phyloP scores from a whole-genome alignment of 1,140 invertebrate species.

The Anthonomus grandis region DNA sequence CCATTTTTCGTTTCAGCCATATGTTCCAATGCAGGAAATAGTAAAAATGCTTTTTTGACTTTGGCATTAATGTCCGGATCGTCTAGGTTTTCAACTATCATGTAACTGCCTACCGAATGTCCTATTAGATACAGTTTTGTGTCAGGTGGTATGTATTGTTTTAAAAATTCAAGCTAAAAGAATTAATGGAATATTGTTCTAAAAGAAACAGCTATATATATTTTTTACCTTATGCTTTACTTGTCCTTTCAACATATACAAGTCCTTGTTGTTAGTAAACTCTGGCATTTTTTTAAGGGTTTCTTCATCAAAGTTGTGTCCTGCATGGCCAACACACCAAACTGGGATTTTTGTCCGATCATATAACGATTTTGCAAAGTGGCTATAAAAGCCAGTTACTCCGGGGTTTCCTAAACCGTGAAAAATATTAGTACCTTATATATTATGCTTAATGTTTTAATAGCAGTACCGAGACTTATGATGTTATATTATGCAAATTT shows the following conservation, averaged over 20 bases:
- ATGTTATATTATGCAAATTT: background rate
- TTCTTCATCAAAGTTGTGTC: constrained; percentile 59
- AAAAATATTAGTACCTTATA: background rate
- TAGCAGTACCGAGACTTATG: background rate
- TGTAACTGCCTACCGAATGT: constrained; percentile 83
- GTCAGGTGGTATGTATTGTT: constrained; percentile 64
- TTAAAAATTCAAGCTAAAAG: constrained; percentile 64
- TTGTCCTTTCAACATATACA: constrained; percentile 70
- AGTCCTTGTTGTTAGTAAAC: constrained; percentile 57
- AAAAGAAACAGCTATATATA: background rate
- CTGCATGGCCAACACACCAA: constrained; percentile 72
- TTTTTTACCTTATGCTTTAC: constrained; percentile 70
- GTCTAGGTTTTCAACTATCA: constrained; percentile 71
- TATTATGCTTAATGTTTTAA: background rate
- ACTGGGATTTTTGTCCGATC: constrained; percentile 58
- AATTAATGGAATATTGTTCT: constrained; percentile 23
- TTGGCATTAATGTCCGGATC: constrained; percentile 50
- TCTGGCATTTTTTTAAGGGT: constrained; percentile 47
- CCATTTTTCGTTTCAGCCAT: constrained; percentile 73
- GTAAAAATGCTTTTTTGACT: constrained; percentile 60
- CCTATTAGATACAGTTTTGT: constrained; percentile 71
- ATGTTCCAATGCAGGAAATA: constrained; percentile 81
- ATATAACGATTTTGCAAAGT: constrained; percentile 64
- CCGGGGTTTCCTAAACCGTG: constrained; percentile 58
- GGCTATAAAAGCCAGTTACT: constrained; percentile 64